Conservation (phyloP, 2,888 invertebrate genomes). For the Pristionchus exspectatus region DNA sequence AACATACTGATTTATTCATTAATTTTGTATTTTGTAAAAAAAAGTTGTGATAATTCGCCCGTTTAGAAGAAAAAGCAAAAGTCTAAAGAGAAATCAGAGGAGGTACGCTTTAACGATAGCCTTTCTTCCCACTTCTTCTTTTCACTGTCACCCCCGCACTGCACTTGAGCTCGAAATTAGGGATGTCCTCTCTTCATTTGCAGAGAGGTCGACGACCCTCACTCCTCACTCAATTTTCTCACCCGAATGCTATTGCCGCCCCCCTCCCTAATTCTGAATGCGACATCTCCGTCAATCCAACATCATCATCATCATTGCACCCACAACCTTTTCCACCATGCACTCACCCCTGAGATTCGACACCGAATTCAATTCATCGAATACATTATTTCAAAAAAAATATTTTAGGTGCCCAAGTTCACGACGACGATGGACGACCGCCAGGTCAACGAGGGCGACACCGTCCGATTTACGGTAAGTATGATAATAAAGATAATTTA, state of each 20-base stretch:
- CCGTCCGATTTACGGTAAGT: slow-evolving; percentile 89
- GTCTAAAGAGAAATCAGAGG: neutral
- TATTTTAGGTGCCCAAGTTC: slow-evolving; percentile 72
- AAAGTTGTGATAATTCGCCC: too few relatives aligned
- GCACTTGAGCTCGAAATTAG: neutral
- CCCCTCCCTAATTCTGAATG: too few relatives aligned
- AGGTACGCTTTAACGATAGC: neutral
- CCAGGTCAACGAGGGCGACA: slow-evolving; percentile 86
- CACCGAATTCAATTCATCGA: neutral
- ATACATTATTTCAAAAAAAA: neutral
- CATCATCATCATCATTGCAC: neutral
- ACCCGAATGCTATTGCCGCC: too few relatives aligned
- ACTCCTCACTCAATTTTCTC: too few relatives aligned
- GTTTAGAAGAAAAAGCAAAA: neutral
- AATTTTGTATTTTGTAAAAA: too few relatives aligned
- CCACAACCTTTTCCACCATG: neutral
- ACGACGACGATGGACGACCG: slow-evolving; percentile 75
- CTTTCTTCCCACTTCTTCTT: neutral
- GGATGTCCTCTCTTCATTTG: too few relatives aligned
- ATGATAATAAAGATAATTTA: neutral
- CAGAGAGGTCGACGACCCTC: too few relatives aligned
- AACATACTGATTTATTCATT: too few relatives aligned
- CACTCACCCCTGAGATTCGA: neutral
- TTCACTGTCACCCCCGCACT: too few relatives aligned
- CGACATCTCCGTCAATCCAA: too few relatives aligned